Conservation (phyloP, 2,797 vertebrate genomes). For the Botia kubotai region DNA sequence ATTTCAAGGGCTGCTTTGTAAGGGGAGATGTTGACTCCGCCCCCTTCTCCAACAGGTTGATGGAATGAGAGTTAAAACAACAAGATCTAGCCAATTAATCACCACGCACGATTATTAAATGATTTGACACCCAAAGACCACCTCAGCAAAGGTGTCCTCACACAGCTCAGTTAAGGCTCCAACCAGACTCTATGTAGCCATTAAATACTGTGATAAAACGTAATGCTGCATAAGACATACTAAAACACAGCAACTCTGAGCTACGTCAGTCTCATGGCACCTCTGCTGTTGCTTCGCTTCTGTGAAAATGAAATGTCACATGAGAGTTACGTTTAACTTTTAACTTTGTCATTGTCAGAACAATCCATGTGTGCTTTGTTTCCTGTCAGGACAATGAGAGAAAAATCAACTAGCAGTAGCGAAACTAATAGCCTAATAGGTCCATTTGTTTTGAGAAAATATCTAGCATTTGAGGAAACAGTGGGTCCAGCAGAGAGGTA, state of each 20-base stretch:
- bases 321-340: neutral
- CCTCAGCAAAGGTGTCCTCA: constrained; percentile 26
- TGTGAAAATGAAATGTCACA: constrained; percentile 2
- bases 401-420: constrained; percentile 18
- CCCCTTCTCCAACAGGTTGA: constrained; percentile 21
- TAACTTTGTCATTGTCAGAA: neutral
- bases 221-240: neutral
- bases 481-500: neutral
- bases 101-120: constrained; percentile 40
- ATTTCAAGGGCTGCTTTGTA: constrained; percentile 60
- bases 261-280: neutral
- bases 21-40: constrained; percentile 23
- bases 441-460: neutral
- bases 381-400: neutral
- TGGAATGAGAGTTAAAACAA: constrained; percentile 8
- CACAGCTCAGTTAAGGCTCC: neutral
- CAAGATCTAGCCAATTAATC: constrained; percentile 51
- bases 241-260: neutral
- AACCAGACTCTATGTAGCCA: neutral
- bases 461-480: neutral
- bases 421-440: neutral
- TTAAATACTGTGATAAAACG: neutral
- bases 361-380: neutral
- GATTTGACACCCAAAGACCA: constrained; percentile 19
- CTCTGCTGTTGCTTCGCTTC: neutral